Base-by-base conservation (phyloP, 2,113 vertebrate genomes). In the Stegastes partitus region DNA sequence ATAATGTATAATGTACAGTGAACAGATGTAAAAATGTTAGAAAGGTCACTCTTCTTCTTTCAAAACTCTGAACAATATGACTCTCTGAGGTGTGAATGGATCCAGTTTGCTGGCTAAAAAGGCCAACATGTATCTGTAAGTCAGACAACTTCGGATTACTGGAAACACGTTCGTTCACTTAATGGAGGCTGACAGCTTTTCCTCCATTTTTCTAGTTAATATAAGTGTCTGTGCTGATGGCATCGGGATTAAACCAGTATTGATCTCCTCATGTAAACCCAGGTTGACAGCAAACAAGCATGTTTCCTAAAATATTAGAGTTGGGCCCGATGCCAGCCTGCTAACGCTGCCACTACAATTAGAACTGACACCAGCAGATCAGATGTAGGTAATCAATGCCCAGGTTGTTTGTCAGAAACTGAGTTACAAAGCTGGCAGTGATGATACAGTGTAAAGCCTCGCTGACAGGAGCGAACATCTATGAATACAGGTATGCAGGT, bases 281-380 rank as follows among this genome's bases (percentile, higher is more conserved):
- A 73, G 45, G 28, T n/a, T n/a, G 31, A 34, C 21, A 19, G 26
- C n/a, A 61, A 67, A 19, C 23, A 56, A 37, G 49, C 54, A 50
- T 69, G 31, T 68, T 69, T 68, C 3, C 4, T 22, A 59, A 26
- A 45, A 11, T 39, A 49, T 14, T 21, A 50, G 55, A 22, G 56
- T 44, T 68, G 25, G 54, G n/a, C 31, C 21, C 50, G 54, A 56
- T 42, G 69, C 26, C 49, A 51, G 18, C 19, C n/a, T 53, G 69
- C 26, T n/a, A 37, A 37, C 11, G 3, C 28, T 0, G 23, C 23
- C 16, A 3, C 45, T 3, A 34, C 12, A 28, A 14, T 42, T 54
- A 44, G 10, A 55, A 68, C 22, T 55, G 31, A 23, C 21, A 25
- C n/a, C 50, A 25, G 21, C 37, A 18, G 19, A 22, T n/a, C 21